Evolutionary conservation across 2,113 vertebrate genomes (phyloP).

Genomic region (Salminus brasiliensis): DNA sequence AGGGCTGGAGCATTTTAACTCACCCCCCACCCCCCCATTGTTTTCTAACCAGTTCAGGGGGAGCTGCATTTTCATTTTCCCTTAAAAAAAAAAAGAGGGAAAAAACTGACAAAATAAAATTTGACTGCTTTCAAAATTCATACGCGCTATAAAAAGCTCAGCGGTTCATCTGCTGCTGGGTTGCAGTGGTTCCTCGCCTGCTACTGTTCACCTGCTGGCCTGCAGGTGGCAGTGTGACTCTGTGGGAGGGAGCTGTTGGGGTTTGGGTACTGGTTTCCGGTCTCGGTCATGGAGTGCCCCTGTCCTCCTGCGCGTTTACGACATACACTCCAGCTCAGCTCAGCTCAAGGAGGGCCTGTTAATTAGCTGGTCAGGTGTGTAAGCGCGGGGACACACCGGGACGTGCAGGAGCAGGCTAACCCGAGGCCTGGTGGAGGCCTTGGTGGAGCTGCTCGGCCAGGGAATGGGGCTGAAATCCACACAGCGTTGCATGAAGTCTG

Average conservation of each 20-base stretch:
- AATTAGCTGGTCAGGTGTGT: background rate
- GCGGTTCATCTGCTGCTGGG: background rate
- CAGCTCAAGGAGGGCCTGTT: background rate
- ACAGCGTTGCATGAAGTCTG: too few relatives aligned
- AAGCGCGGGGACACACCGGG: background rate
- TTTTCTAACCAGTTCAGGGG: conserved; percentile 3
- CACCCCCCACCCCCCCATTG: background rate
- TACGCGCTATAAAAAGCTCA: background rate
- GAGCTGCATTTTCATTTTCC: background rate
- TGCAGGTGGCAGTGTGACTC: conserved; percentile 61
- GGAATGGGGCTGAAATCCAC: background rate
- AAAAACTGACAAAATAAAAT: background rate
- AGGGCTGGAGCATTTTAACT: background rate
- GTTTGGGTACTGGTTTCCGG: background rate
- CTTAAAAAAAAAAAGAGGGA: background rate
- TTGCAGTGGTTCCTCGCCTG: background rate
- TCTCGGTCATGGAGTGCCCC: background rate
- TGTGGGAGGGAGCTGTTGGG: background rate
- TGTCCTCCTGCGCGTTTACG: background rate
- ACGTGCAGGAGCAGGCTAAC: background rate
- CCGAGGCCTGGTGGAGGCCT: background rate
- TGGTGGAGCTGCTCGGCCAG: background rate
- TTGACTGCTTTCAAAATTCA: background rate
- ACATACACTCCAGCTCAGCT: background rate
- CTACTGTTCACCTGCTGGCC: conserved; percentile 3